Evolutionary conservation across 2,888 invertebrate genomes (phyloP), one percentile per base, ranked within the genome.

Genomic region (Patella pellucida): DNA sequence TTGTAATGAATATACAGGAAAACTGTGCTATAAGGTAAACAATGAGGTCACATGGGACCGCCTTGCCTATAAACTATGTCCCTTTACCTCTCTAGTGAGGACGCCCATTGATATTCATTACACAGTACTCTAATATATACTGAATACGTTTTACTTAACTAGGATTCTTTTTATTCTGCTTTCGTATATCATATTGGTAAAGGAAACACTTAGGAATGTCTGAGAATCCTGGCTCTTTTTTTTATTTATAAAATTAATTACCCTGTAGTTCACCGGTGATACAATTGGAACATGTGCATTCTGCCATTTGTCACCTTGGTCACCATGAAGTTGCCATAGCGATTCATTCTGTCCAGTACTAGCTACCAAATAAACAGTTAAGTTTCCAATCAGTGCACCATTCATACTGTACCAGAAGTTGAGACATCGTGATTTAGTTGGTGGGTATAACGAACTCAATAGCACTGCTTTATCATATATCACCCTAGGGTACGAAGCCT

Each of bases 331-430:
- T 19, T 84, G 79, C 87, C 87, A 87, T 5, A 85, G 68, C 7
- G 85, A 84, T 41, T 77, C 78, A 78, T 86, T 87, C 14, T 75
- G 72, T 67, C 73, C 76, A n/a, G 74, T 76, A 15, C 71, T 69
- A 69, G 77, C 81, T 52, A 71, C 62, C 11, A 86, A 69, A 50
- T 79, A 80, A 16, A 87, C 80, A 74, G 81, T 84, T 54, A 88
- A 81, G 1, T 79, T 78, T 4, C 88, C 88, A 19, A 87, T 83
- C 52, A 81, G 72, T 19, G 56, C 52, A 16, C 85, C 85, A 76
- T 85, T 81, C 85, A 85, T 83, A 77, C 81, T 82, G 74, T 85
- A 87, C 85, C 86, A 87, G 80, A 87, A 87, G 31, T 76, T 78
- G 51, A 88, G 71, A 79, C 88, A 88, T 15, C 81, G 79, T 27